Conservation (phyloP, 92 coral and sea anemone genomes). For the Virgularia gustaviana region DNA sequence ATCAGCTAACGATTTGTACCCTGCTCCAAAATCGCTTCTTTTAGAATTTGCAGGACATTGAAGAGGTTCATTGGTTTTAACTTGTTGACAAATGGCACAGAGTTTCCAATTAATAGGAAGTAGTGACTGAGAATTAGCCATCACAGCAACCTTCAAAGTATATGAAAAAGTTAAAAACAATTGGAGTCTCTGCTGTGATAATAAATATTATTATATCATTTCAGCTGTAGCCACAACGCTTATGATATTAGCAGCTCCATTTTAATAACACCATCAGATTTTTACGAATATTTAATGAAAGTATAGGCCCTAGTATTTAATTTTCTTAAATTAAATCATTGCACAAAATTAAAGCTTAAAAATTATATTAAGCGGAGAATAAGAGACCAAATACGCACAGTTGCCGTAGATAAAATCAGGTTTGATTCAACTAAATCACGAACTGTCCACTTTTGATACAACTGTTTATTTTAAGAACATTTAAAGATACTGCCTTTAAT, state of each 20-base stretch:
- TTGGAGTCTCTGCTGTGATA: not conserved
- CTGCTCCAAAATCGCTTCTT: conserved; percentile 48
- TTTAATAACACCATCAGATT: not conserved
- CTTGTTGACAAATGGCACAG: conserved; percentile 53
- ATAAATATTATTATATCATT: not conserved
- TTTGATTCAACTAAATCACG: no score
- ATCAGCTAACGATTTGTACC: conserved; percentile 38
- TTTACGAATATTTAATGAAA: not conserved
- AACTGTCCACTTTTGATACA: no score
- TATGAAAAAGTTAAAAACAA: conserved; percentile 5
- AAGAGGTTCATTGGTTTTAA: conserved; percentile 33
- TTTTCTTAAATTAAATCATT: not conserved
- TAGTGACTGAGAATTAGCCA: not conserved
- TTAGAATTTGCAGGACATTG: conserved; percentile 54
- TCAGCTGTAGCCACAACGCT: not conserved
- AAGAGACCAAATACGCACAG: no score
- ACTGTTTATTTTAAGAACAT: not conserved
- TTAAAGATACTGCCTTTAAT: not conserved
- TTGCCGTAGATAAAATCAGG: no score
- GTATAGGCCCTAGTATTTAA: not conserved
- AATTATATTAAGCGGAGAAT: no score
- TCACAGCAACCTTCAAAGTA: not conserved
- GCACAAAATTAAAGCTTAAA: not conserved
- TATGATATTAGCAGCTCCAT: not conserved
- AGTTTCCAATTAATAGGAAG: conserved; percentile 39